Evolutionary conservation across 2,113 vertebrate genomes (phyloP).

Genomic region (Baryphthengus martii): DNA sequence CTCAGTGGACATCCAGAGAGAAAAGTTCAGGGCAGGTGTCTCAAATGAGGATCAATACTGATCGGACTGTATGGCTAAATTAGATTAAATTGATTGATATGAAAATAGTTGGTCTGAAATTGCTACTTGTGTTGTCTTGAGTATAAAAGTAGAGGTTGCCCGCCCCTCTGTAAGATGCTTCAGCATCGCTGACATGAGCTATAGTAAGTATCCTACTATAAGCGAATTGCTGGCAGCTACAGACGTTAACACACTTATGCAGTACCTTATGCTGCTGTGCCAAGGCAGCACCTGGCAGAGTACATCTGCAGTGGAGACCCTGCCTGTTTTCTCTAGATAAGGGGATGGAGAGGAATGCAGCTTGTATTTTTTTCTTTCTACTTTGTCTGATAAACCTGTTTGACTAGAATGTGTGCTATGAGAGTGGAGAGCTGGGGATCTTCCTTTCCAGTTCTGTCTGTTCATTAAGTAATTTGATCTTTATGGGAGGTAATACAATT

Average conservation of each 20-base stretch:
- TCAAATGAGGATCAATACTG: not conserved
- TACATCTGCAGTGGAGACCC: rapidly evolving
- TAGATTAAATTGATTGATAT: not conserved
- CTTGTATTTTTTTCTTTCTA: not conserved
- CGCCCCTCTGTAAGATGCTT: not conserved
- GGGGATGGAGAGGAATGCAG: not conserved
- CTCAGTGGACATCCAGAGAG: not conserved
- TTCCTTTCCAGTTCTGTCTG: not conserved
- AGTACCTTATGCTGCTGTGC: not conserved
- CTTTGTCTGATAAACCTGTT: not conserved
- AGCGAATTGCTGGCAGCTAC: not conserved
- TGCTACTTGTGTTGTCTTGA: not conserved
- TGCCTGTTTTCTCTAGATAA: not conserved
- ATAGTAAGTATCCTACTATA: not conserved
- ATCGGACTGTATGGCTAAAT: not conserved
- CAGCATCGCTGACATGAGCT: not conserved
- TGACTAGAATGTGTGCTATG: not conserved
- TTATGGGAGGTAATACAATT: not conserved
- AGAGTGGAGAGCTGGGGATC: rapidly evolving
- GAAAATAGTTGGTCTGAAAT: not conserved
- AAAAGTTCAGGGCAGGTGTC: not conserved
- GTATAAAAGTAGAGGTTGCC: not conserved
- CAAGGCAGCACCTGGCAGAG: not conserved
- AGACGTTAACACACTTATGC: not conserved
- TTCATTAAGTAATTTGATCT: not conserved